These are phyloP conservation scores for Rhadina sibilatrix DNA, from an alignment of 2,113 vertebrate species.

Conservation along the genomic window DNA sequence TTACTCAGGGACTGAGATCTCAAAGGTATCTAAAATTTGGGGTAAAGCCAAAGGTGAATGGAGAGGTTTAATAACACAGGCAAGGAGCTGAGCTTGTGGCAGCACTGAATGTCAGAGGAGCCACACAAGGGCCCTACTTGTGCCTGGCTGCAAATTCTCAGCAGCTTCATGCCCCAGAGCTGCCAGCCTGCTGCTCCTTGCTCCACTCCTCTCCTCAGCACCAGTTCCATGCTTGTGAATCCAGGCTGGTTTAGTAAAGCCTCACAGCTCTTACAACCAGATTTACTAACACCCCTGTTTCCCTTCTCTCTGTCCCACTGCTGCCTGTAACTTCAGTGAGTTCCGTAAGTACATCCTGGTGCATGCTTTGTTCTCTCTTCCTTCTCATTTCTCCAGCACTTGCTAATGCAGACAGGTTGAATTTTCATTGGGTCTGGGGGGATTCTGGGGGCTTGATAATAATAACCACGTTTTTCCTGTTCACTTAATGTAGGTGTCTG, in stretches of 20 bases:
- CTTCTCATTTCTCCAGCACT: background rate
- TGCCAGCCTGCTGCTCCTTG: background rate
- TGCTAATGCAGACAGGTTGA: fast-evolving
- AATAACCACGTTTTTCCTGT: background rate
- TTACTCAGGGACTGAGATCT: background rate
- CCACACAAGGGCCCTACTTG: background rate
- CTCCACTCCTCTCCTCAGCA: background rate
- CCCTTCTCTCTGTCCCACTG: conserved; percentile 70
- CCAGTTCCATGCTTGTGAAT: background rate
- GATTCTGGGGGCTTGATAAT: background rate
- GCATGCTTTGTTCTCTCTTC: conserved; percentile 17
- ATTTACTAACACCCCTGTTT: conserved; percentile 67
- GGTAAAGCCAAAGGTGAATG: background rate
- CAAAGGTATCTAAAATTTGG: background rate
- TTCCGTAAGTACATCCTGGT: conserved; percentile 71
- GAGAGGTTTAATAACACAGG: background rate
- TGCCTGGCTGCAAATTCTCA: background rate
- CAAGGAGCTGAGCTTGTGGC: background rate
- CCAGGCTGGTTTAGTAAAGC: background rate
- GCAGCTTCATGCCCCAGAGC: background rate
- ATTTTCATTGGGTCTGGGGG: background rate
- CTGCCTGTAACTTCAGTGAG: conserved; percentile 72
- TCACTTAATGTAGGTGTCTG: background rate
- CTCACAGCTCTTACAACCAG: background rate
- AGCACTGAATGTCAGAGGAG: background rate